Evolutionary conservation across 1,140 invertebrate species (phyloP), one percentile per base, ranked within the genome.

Genomic region (Drosophila oshimai): DNA sequence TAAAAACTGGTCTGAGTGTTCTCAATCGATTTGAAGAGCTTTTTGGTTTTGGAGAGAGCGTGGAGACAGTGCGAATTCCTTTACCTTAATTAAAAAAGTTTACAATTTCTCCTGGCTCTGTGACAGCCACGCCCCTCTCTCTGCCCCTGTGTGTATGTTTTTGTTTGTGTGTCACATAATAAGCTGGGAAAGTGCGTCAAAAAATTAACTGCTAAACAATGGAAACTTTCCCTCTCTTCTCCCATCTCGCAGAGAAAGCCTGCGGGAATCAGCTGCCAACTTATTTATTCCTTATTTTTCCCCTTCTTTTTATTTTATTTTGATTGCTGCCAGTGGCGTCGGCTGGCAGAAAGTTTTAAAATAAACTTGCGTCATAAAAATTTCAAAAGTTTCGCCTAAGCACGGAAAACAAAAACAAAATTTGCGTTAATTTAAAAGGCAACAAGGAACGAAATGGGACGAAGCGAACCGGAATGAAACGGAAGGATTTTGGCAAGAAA

Each of bases 11-110:
- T 10, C 39, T 26, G n/a, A 37, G n/a, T 22, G 17, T 37, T 46
- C 39, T 49, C 42, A 50, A 64, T 78, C 34, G 53, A 67, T 55
- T 51, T 55, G 37, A 47, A 39, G 49, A 39, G 51, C 29, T 44
- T 47, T 47, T 47, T n/a, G 45, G 15, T 37, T n/a, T 64, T 46
- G 45, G 2, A 28, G 13, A 17, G 28, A 47, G 45, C 20, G 24
- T 10, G 28, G 58, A 47, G 74, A 60, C 58, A 54, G 46, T 65
- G 79, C 49, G 54, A 84, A 84, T 84, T 84, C 61, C 79, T 58
- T 81, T 75, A 84, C 79, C 79, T 84, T 84, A 84, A 84, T 84
- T 84, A 84, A 84, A 84, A 84, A 84, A 84, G 80, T 84, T 84
- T 86, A 74, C 70, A 78, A 61, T 74, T 71, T 74, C 64, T 70